Base-by-base conservation (phyloP, 1,140 invertebrate species). In the Atopsyche davidsoni region DNA sequence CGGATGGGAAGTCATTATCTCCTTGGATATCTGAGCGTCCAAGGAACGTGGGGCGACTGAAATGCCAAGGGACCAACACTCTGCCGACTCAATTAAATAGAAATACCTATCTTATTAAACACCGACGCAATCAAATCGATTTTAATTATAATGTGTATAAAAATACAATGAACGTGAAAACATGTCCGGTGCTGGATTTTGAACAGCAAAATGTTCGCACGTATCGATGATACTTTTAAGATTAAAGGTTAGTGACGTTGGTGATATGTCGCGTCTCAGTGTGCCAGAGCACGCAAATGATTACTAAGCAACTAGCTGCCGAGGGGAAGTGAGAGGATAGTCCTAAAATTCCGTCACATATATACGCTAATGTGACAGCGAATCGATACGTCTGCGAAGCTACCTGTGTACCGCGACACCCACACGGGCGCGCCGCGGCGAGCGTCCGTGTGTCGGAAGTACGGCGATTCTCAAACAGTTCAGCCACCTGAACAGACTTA, bases 301-400 rank as follows among this genome's bases (percentile, higher is more conserved):
- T 38, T 6, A 16, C 6, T 17, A 9, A 13, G 13, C 16, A 38
- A 7, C 7, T 17, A 3, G 18, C n/a, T n/a, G 16, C 13, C 21
- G 38, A 40, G 11, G 16, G 35, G 2, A 14, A 25, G 13, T 19
- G 17, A 13, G 40, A 54, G 36, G 7, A 42, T 28, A 54, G 31
- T 46, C 48, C 38, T 43, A 51, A 52, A 55, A 50, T 50, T 50
- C 53, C 53, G 16, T 42, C 51, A 48, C 53, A 55, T 41, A 46
- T 39, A 34, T 22, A 36, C 48, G 44, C 53, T 55, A 55, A 55
- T 55, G 47, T 55, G 53, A 55, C 53, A 55, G 53, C 46, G 44
- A 51, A 49, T 55, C 42, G 46, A 40, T 24, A 16, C 25, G 45
- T 47, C 38, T 19, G 24, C 45, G 19, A 25, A 31, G n/a, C 34